Percentiles rank a stretch among this genome's conserved stretches.
Conservation (phyloP, 2,113 vertebrate species). For the Solea solea region DNA sequence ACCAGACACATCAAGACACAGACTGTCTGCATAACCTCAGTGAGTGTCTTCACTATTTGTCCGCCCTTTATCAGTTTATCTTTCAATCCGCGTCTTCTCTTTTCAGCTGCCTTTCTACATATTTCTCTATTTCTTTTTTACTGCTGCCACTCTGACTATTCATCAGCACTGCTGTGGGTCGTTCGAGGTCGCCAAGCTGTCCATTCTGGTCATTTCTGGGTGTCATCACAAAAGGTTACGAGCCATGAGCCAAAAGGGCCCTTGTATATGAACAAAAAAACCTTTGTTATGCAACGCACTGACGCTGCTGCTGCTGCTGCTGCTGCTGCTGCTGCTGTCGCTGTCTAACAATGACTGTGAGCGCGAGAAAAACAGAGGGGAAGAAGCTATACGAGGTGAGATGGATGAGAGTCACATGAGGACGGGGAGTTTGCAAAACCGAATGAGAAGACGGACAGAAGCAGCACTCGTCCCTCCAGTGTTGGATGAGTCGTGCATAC, state of each 20-base stretch:
- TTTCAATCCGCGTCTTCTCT: slow-evolving; percentile 15
- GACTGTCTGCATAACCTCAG: slow-evolving; percentile 19
- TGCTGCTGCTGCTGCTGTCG: slow-evolving; percentile 55
- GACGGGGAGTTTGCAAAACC: slow-evolving; percentile 9
- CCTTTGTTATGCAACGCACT: slow-evolving; percentile 77
- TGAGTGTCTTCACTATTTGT: slow-evolving; percentile 1
- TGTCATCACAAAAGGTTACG: slow-evolving; percentile 69
- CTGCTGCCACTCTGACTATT: slow-evolving; percentile 54
- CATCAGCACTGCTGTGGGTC: slow-evolving; percentile 52
- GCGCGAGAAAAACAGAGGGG: slow-evolving; percentile 36
- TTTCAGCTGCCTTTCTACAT: slow-evolving; percentile 19
- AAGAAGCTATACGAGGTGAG: slow-evolving; percentile 7
- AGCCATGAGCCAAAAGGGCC: slow-evolving; percentile 64
- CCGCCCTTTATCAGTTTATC: slow-evolving; percentile 23
- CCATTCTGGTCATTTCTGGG: slow-evolving; percentile 70
- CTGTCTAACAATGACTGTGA: slow-evolving; percentile 44
- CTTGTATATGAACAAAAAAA: slow-evolving; percentile 64
- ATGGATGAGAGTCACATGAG: slow-evolving; percentile 23
- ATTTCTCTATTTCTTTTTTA: slow-evolving; percentile 42
- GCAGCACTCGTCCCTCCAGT: neutral
- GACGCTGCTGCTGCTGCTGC: slow-evolving; percentile 53
- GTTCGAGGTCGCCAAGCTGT: slow-evolving; percentile 60
- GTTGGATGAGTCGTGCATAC: slow-evolving; percentile 6
- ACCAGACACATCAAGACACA: slow-evolving; percentile 15
- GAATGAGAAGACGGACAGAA: slow-evolving; percentile 23